phyloP scores from a whole-genome alignment of 2,113 vertebrate genomes.

The Canis aureus region DNA sequence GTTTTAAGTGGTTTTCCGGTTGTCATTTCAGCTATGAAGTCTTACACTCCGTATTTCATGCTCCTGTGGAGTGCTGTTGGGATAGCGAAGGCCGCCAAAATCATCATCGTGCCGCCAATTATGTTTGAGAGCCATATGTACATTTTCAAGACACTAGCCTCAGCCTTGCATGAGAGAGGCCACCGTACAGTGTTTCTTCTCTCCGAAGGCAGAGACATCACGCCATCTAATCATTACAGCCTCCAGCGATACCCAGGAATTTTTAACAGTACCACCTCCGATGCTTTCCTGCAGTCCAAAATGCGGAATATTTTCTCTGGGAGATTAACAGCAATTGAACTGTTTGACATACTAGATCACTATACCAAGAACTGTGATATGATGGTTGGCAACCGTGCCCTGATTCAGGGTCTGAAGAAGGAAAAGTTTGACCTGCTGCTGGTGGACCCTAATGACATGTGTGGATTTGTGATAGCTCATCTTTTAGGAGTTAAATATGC shows the following conservation, averaged over 20 bases:
- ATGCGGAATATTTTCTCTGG: conserved; percentile 99
- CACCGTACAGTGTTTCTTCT: conserved; percentile 96
- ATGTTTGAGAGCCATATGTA: conserved; percentile 99
- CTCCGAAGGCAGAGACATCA: conserved; percentile 96
- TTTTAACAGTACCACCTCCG: conserved; percentile 97
- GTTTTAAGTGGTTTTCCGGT: conserved; percentile 79
- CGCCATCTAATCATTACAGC: conserved; percentile 93
- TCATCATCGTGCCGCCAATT: conserved; percentile 98
- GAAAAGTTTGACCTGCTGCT: conserved; percentile 96
- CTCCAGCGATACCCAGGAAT: conserved; percentile 97
- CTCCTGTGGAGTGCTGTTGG: conserved; percentile 89
- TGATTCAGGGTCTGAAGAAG: conserved; percentile 92
- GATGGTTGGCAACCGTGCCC: conserved; percentile 93
- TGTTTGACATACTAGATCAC: conserved; percentile 98
- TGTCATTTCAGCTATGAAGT: conserved; percentile 93
- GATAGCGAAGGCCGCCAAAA: conserved; percentile 93
- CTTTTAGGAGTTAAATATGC: conserved; percentile 96
- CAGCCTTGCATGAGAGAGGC: conserved; percentile 94
- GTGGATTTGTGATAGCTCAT: conserved; percentile 98
- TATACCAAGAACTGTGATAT: conserved; percentile 98
- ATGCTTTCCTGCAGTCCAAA: conserved; percentile 97
- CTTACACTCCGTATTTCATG: conserved; percentile 88
- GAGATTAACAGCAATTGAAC: conserved; percentile 94
- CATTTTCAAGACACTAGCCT: conserved; percentile 98
- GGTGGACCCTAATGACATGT: conserved; percentile 99